Evolutionary conservation across 2,888 invertebrate genomes (phyloP), one percentile per base, ranked within the genome.

Genomic region (Chrysolina americana): DNA sequence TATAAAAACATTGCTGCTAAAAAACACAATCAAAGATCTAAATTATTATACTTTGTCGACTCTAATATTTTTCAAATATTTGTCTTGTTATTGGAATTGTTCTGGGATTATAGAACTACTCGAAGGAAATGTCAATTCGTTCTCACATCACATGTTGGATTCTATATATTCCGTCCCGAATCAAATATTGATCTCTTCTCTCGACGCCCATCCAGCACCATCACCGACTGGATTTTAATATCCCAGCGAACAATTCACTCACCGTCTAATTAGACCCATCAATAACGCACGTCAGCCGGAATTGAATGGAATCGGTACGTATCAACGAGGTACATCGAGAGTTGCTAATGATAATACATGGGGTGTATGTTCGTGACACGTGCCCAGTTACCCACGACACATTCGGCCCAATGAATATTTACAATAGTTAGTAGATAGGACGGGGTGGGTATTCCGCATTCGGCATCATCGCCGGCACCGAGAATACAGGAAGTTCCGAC

Each of bases 301-400:
- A 75, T 77, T 77, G 74, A 72, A 75, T 68, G 63, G 74, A 73
- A 75, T 78, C 64, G 69, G 70, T 70, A 74, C 71, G 73, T 74
- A 76, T 65, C 72, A 73, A 56, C 66, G 70, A 65, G 69, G 69
- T 64, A 73, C 74, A 75, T 68, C 48, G 73, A 72, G 73, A 59
- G 59, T 68, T 69, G 71, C 74, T 78, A 78, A 78, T 76, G 77
- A 78, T 78, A 76, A 79, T 77, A 76, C 75, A 75, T 73, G 77
- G 79, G 78, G 76, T 73, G 70, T 73, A 74, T 71, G 73, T 41
- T 66, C 70, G 65, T 76, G 80, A 79, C 81, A 81, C 81, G 81
- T 81, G 81, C 75, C 69, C 77, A 63, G 78, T 80, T 80, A 78
- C 81, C 80, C 81, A 81, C 79, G 81, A 72, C 74, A 59, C 36